Evolutionary conservation across 2,888 invertebrate genomes (phyloP), one percentile per base, ranked within the genome.

Genomic region (Hirtodrosophila trivittata): DNA sequence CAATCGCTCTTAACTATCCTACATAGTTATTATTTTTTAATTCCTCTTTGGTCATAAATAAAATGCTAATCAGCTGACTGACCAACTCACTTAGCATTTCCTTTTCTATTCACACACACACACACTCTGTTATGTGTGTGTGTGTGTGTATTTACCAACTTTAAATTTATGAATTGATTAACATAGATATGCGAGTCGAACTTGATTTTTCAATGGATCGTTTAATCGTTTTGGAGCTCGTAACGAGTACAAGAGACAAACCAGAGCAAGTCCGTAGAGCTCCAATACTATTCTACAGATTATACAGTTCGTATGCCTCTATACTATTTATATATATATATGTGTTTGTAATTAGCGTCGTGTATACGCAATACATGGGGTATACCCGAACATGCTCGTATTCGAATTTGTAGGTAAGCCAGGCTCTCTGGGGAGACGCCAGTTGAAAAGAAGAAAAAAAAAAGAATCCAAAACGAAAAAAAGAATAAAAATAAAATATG

Each of bases 81-180:
- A 49, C 26, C 52, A 37, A 43, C 55, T 28, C 37, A 50, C 32
- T 69, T 58, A 30, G 45, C 35, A 25, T 42, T 43, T 35, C 21
- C 42, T 59, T 46, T 32, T 7, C 12, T 4, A 6, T 32, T 38
- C 16, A 35, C 13, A 35, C 10, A 3, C 6, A 13, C 35, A 35
- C 13, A 35, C 13, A 35, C n/a, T 25, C 25, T 3, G 25, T 3
- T 25, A 25, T 25, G 25, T 25, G 25, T 10, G 10, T 21, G 10
- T 42, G n/a, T 10, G 6, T 32, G 13, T 42, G 9, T 69, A 45
- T 72, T 60, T 62, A 47, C 45, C 41, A 35, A 41, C 38, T 45
- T 56, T 46, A 52, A 59, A 57, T 80, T 81, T 84, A 86, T 86
- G 68, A 68, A 73, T 77, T 85, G 87, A 85, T 81, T 81, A 81